Evolutionary conservation across 2,888 invertebrate genomes (phyloP), one percentile per base, ranked within the genome.

Genomic region (Nephrotoma appendiculata): DNA sequence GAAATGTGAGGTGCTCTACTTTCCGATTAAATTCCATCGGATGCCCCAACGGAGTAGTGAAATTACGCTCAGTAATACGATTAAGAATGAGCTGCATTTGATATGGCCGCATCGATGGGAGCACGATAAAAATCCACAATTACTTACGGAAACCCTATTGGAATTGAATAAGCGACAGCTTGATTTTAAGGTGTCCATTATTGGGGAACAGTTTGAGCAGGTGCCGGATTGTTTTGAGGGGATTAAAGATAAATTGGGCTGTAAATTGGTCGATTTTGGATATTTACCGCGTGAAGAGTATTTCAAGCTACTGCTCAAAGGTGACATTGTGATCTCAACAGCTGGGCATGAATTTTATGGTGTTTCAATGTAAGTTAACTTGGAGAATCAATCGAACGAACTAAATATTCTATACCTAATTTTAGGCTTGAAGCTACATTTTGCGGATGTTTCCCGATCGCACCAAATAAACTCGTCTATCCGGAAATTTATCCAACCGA

Each of bases 21-120:
- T 93, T 90, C 95, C 95, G 1, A 90, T 95, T 3, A 90, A 92
- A 88, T 92, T 93, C 88, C 92, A 92, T 88, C 88, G 89, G 7
- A 91, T 92, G 88, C 91, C 91, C 86, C 90, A 89, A 86, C 90
- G 90, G 52, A 86, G 86, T 15, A 85, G 87, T 45, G 87, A 86
- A 87, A 71, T 87, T 83, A 44, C 43, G 84, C 15, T 84, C n/a
- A 84, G 43, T 43, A 43, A 84, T 84, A 41, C 41, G 41, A 41
- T 87, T 71, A 88, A 88, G 71, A 87, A 88, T 52, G 88, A 87
- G 86, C 87, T 95, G 84, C 94, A 94, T 89, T 93, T 96, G 87
- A 93, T 95, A 6, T 96, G 96, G 96, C 94, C 95, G 0, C 96
- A 96, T 91, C 92, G 96, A 89, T 96, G 96, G 95, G 96, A 96